Percentiles rank a stretch among this genome's conserved stretches.
phyloP scores from a whole-genome alignment of 2,888 invertebrate species.

The Venusia cambrica region DNA sequence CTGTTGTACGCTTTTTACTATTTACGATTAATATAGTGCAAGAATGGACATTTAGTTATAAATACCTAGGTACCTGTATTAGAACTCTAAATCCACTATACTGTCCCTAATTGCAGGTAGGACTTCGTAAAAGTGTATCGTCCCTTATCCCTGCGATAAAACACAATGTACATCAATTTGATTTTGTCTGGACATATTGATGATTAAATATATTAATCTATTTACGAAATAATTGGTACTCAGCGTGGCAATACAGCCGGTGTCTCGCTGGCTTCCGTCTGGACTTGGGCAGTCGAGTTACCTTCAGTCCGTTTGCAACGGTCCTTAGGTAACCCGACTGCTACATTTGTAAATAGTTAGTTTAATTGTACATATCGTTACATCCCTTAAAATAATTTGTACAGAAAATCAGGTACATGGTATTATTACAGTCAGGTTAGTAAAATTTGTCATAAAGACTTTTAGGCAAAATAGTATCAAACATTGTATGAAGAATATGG shows the following conservation, averaged over 20 bases:
- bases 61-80: conserved; percentile 63
- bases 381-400: conserved; percentile 10
- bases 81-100: conserved; percentile 37
- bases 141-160: conserved; percentile 19
- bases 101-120: conserved; percentile 33
- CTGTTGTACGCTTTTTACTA: conserved; percentile 42
- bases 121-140: conserved; percentile 21
- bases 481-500: too few relatives aligned
- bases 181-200: conserved; percentile 24
- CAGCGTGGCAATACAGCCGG: too few relatives aligned
- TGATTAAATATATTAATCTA: neutral
- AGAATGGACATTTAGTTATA: conserved; percentile 52
- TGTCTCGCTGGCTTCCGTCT: too few relatives aligned
- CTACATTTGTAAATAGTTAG: too few relatives aligned
- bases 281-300: too few relatives aligned
- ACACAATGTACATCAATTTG: conserved; percentile 14
- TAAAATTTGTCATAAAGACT: too few relatives aligned
- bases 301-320: too few relatives aligned
- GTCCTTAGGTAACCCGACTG: too few relatives aligned
- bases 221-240: too few relatives aligned
- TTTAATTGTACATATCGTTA: too few relatives aligned
- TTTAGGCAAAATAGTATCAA: too few relatives aligned
- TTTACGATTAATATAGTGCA: conserved; percentile 46
- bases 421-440: too few relatives aligned
- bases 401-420: conserved; percentile 15